Evolutionary conservation across 2,113 vertebrate genomes (phyloP).

Genomic region (Sebastes fasciatus): DNA sequence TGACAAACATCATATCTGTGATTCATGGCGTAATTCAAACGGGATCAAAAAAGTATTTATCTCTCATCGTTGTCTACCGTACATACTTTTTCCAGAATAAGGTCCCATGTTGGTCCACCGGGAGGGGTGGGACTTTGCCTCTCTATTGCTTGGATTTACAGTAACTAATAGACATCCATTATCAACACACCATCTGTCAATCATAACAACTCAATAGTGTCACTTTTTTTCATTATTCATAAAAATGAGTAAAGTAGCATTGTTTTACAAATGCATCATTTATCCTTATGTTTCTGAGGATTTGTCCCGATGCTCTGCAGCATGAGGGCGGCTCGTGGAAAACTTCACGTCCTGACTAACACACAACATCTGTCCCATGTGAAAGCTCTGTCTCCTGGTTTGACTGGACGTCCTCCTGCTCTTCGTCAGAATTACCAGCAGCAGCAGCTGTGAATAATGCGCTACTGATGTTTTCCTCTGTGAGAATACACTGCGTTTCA

Average conservation of each 20-base stretch:
- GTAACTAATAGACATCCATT: background rate
- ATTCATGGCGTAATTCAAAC: too few relatives aligned
- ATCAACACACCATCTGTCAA: background rate
- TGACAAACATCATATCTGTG: too few relatives aligned
- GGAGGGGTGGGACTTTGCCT: too few relatives aligned
- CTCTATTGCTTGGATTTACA: background rate
- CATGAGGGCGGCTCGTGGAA: background rate
- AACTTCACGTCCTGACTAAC: slow-evolving; percentile 19
- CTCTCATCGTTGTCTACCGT: too few relatives aligned
- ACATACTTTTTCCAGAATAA: too few relatives aligned
- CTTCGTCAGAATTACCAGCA: background rate
- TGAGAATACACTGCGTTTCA: background rate
- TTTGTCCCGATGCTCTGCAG: background rate
- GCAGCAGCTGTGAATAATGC: background rate
- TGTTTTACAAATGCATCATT: background rate
- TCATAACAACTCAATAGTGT: background rate
- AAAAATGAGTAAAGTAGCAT: slow-evolving; percentile 18
- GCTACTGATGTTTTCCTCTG: background rate
- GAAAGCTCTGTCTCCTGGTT: slow-evolving; percentile 23
- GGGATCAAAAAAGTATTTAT: too few relatives aligned
- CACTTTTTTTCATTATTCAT: slow-evolving; percentile 16
- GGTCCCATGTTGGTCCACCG: too few relatives aligned
- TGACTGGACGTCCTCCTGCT: slow-evolving; percentile 14
- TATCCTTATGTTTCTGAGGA: background rate
- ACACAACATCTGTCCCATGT: slow-evolving; percentile 19